Conservation (phyloP, 2,113 vertebrate genomes). For the Prionailurus viverrinus region DNA sequence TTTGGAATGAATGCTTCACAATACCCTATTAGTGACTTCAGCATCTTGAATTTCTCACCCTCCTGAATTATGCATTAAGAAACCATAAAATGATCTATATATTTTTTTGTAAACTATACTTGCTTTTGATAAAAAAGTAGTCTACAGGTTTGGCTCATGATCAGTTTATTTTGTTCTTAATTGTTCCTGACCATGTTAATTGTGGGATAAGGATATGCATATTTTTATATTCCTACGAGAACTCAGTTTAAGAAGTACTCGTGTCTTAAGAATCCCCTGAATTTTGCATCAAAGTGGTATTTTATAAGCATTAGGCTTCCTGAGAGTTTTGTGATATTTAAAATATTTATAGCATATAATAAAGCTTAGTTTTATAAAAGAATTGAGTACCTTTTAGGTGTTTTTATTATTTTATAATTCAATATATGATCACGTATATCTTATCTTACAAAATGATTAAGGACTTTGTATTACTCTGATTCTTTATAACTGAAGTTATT, state of each 20-base stretch:
- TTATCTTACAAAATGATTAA: neutral
- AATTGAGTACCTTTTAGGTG: neutral
- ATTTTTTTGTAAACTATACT: neutral
- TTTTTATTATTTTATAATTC: neutral
- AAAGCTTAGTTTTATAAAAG: neutral
- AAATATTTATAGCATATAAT: neutral
- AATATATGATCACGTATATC: neutral
- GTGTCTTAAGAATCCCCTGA: neutral
- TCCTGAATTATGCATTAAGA: neutral
- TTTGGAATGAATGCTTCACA: neutral
- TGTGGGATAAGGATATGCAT: neutral
- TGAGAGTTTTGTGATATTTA: neutral
- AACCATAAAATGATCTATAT: neutral
- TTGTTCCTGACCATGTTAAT: neutral
- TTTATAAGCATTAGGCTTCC: neutral
- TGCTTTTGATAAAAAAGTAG: neutral
- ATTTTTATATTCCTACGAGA: conserved; percentile 6
- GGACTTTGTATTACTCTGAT: neutral
- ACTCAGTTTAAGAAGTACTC: neutral
- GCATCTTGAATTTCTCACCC: neutral
- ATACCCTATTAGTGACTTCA: neutral
- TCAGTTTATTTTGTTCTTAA: neutral
- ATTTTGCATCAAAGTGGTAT: neutral
- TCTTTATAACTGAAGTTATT: neutral
- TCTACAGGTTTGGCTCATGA: neutral